phyloP scores from a whole-genome alignment of 2,888 invertebrate species.

The Caenorhabditis wallacei region DNA sequence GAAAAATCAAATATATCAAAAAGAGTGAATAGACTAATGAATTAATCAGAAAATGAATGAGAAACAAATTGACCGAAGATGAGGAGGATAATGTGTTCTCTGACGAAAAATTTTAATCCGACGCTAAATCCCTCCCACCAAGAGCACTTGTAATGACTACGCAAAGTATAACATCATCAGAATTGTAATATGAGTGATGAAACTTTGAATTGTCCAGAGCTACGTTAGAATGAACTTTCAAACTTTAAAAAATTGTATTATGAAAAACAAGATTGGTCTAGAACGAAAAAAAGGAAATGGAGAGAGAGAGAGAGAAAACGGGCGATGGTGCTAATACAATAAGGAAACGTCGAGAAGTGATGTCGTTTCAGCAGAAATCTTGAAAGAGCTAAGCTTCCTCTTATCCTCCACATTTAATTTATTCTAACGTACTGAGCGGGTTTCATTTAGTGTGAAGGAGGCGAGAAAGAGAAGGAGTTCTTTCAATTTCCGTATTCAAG shows the following conservation, averaged over 20 bases:
- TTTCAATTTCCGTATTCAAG: constrained; percentile 39
- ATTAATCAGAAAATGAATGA: constrained; percentile 12
- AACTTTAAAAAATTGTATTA: constrained; percentile 9
- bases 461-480: constrained; percentile 1
- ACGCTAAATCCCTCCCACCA: constrained; percentile 35
- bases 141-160: too few species aligned
- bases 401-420: constrained; percentile 29
- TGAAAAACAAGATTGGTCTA: too few species aligned
- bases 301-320: constrained; percentile 6
- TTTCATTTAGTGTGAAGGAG: constrained; percentile 25
- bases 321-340: constrained; percentile 44
- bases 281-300: constrained; percentile 17
- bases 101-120: constrained; percentile 39
- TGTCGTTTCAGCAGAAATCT: constrained; percentile 43
- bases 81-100: constrained; percentile 19
- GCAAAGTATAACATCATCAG: too few species aligned
- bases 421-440: constrained; percentile 34
- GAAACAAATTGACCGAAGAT: constrained; percentile 40
- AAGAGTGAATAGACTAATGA: neutral
- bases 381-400: constrained; percentile 38
- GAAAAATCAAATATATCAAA: neutral
- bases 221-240: too few species aligned
- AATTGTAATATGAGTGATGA: too few species aligned
- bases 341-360: constrained; percentile 57
- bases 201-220: too few species aligned